phyloP scores from a whole-genome alignment of 2,797 vertebrate genomes.

The Heteromormyrus szaboi region DNA sequence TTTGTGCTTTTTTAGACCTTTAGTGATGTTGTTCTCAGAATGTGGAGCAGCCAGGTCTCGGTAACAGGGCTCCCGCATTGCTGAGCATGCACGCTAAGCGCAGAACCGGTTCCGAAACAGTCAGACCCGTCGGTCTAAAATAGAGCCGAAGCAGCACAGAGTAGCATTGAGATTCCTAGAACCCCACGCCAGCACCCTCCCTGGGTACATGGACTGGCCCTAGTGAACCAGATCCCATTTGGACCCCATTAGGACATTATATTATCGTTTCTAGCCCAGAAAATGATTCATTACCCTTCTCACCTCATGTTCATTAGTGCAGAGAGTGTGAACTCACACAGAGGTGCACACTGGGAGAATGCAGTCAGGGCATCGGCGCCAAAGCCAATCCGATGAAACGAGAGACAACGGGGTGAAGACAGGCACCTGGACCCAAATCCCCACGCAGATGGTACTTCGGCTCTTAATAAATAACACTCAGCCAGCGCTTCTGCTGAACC shows the following conservation, averaged over 20 bases:
- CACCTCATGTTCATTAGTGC: neutral
- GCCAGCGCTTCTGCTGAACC: conserved; percentile 10
- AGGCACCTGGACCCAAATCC: conserved; percentile 27
- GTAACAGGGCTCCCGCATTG: neutral
- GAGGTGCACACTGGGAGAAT: neutral
- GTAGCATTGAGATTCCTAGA: neutral
- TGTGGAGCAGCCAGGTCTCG: neutral
- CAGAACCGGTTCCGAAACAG: neutral
- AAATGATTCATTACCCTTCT: neutral
- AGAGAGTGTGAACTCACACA: neutral
- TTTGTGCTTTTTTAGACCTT: neutral
- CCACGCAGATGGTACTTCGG: conserved; percentile 40
- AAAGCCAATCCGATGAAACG: conserved; percentile 4
- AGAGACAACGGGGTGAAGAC: conserved; percentile 19
- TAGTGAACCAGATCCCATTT: neutral
- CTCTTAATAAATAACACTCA: conserved; percentile 31
- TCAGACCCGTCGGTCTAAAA: neutral
- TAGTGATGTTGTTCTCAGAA: neutral
- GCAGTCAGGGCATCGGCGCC: too few species aligned
- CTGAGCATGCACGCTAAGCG: neutral
- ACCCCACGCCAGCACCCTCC: neutral
- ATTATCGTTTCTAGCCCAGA: neutral
- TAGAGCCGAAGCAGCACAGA: neutral
- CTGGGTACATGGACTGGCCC: neutral
- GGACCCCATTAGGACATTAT: neutral